Evolutionary conservation across 2,113 vertebrate species (phyloP).

Genomic region (Chlamydotis undulata): DNA sequence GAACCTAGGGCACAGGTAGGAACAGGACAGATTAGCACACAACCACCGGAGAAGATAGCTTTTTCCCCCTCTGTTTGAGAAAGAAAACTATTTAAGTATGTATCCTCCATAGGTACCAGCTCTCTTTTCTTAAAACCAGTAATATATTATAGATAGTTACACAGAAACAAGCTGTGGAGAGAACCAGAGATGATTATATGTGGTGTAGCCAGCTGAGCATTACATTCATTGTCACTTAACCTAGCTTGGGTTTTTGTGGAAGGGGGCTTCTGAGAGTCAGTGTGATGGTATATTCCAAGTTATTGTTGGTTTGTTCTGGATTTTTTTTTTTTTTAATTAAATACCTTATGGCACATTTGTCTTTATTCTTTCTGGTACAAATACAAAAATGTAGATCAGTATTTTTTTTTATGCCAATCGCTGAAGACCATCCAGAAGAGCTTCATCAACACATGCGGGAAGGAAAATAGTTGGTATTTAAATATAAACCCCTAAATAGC

Average conservation of each 20-base stretch:
- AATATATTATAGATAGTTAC: neutral
- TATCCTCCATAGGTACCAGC: neutral
- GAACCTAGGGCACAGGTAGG: neutral
- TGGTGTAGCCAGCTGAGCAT: neutral
- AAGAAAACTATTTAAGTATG: neutral
- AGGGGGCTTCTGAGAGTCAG: neutral
- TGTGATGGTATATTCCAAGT: neutral
- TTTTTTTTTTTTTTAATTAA: neutral
- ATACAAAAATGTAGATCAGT: neutral
- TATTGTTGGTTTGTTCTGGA: neutral
- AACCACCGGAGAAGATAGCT: rapidly evolving
- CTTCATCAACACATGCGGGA: neutral
- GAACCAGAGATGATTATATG: neutral
- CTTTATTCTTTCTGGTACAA: neutral
- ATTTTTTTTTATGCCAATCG: neutral
- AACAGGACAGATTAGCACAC: neutral
- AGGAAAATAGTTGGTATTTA: neutral
- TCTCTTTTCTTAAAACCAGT: neutral
- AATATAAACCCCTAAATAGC: neutral
- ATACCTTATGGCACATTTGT: neutral
- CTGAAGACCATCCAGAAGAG: neutral
- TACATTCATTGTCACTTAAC: neutral
- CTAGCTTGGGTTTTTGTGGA: neutral
- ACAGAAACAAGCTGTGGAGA: neutral
- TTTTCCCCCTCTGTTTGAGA: neutral